Evolutionary conservation across 2,888 invertebrate species (phyloP).

Genomic region (Alentia gelatinosa): DNA sequence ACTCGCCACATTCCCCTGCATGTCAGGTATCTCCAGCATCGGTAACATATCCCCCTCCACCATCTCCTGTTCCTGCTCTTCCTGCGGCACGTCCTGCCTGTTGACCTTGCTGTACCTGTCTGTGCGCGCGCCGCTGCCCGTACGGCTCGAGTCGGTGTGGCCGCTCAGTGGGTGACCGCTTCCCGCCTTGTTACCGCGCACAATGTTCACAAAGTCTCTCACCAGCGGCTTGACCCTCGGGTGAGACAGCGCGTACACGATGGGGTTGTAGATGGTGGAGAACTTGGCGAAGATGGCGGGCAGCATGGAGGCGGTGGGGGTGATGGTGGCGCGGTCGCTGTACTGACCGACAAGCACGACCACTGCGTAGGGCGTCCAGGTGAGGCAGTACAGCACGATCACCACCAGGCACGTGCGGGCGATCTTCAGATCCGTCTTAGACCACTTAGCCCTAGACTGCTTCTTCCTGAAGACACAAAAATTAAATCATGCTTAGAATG

Average conservation of each 20-base stretch:
- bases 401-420: constrained; percentile 3
- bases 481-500: too few relatives aligned
- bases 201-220: neutral
- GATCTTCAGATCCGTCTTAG: constrained; percentile 10
- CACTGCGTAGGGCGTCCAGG: constrained; percentile 50
- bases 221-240: neutral
- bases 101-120: too few relatives aligned
- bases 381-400: constrained; percentile 1
- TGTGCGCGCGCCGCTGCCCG: too few relatives aligned
- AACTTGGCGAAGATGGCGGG: constrained; percentile 46
- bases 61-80: too few relatives aligned
- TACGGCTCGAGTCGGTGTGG: neutral
- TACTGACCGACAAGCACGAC: constrained; percentile 33
- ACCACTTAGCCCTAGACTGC: constrained; percentile 12
- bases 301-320: constrained; percentile 38
- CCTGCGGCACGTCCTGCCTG: too few relatives aligned
- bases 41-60: too few relatives aligned
- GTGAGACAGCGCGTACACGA: constrained; percentile 11
- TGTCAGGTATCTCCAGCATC: too few relatives aligned
- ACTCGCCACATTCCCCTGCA: too few relatives aligned
- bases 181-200: neutral
- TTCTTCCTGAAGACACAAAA: neutral
- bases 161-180: neutral
- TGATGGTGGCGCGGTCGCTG: neutral
- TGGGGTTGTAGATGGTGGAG: constrained; percentile 44